Percentiles rank a stretch among this genome's conserved stretches.
Conservation (phyloP, 1,140 invertebrate genomes). For the Pseudomyrmex sp. region DNA sequence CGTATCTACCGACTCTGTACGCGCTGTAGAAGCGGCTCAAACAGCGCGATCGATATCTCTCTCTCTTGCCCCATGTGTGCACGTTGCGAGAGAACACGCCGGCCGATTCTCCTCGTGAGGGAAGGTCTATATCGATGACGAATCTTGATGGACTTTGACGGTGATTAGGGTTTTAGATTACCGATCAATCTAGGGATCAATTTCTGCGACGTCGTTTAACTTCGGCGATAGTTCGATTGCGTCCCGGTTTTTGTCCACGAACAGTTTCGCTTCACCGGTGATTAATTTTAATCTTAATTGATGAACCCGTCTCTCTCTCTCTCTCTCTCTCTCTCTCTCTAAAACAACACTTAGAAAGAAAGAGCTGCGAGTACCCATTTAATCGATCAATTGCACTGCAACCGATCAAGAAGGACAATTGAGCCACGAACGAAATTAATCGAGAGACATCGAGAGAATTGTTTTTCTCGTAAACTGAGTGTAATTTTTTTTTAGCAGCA, state of each 20-base stretch:
- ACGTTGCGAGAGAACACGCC: slow-evolving; percentile 32
- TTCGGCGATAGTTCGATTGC: slow-evolving; percentile 29
- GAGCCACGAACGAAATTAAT: background rate
- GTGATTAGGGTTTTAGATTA: slow-evolving; percentile 47
- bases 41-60: slow-evolving; percentile 52
- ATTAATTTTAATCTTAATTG: slow-evolving; percentile 34
- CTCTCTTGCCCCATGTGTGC: slow-evolving; percentile 9
- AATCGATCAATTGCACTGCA: background rate
- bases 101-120: slow-evolving; percentile 26
- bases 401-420: background rate
- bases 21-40: slow-evolving; percentile 23
- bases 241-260: background rate
- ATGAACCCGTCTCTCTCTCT: background rate
- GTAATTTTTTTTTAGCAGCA: background rate
- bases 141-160: slow-evolving; percentile 59
- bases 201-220: slow-evolving; percentile 40
- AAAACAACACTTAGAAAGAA: background rate
- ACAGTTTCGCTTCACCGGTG: slow-evolving; percentile 11
- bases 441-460: background rate
- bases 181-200: slow-evolving; percentile 34
- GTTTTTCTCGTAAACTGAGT: no score
- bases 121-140: slow-evolving; percentile 47
- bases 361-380: background rate
- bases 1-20: no score
- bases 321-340: background rate